These are phyloP conservation scores for Heliconius ethilla DNA, from an alignment of 2,888 invertebrate genomes.

Conservation along the genomic window DNA sequence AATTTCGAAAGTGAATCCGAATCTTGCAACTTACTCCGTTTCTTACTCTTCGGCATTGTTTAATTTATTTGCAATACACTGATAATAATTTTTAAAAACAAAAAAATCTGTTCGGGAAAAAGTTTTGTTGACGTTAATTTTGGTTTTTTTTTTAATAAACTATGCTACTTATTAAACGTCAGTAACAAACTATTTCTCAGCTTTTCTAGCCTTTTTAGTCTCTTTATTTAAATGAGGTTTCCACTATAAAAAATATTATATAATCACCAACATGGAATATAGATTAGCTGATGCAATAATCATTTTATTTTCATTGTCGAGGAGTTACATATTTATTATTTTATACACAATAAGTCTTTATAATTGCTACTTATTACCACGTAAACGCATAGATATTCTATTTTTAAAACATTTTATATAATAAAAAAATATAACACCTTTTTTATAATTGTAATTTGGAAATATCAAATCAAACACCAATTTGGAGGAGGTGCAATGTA, in stretches of 20 bases:
- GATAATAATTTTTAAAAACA: slow-evolving; percentile 21
- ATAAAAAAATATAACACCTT: too few relatives aligned
- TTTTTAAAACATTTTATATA: neutral
- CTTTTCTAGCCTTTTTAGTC: neutral
- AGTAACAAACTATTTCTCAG: neutral
- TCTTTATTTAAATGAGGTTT: neutral
- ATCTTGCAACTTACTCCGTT: slow-evolving; percentile 17
- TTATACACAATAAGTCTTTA: neutral
- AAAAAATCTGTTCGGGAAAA: neutral
- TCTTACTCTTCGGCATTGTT: slow-evolving; percentile 40
- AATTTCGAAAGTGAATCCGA: slow-evolving; percentile 40
- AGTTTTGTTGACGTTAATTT: neutral
- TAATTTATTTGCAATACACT: slow-evolving; percentile 18
- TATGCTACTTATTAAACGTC: neutral
- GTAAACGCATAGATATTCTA: neutral
- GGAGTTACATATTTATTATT: slow-evolving; percentile 5
- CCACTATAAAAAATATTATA: neutral
- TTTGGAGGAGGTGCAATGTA: too few relatives aligned
- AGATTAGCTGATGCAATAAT: slow-evolving; percentile 17
- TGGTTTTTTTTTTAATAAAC: neutral
- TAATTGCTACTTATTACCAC: neutral
- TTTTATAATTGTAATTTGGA: too few relatives aligned
- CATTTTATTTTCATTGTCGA: neutral
- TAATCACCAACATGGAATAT: neutral
- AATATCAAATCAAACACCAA: neutral